Percentiles rank a stretch among this genome's conserved stretches.
phyloP scores from a whole-genome alignment of 2,113 vertebrate species.

The Corydoras maculifer region DNA sequence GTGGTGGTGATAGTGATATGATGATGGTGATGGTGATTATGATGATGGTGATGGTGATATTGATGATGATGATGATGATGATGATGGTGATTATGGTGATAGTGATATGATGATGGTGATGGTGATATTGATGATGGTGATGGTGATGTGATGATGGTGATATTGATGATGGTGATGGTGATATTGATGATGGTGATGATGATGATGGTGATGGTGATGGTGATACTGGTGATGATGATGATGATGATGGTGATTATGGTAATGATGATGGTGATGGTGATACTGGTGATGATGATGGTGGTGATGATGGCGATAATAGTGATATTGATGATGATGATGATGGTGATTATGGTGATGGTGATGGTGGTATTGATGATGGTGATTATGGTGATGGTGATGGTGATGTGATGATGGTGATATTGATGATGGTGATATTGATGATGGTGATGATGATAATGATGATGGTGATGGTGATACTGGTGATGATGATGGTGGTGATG shows the following conservation, averaged over 20 bases:
- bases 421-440: not conserved
- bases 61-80: too few relatives aligned
- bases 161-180: not conserved
- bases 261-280: not conserved
- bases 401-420: not conserved
- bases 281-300: not conserved
- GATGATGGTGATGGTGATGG: not conserved
- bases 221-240: not conserved
- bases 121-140: too few relatives aligned
- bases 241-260: not conserved
- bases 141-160: not conserved
- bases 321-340: not conserved
- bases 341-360: not conserved
- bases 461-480: not conserved
- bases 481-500: not conserved
- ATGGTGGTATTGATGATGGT: not conserved
- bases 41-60: too few relatives aligned
- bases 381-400: not conserved
- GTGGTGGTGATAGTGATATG: not conserved
- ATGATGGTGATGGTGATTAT: too few relatives aligned
- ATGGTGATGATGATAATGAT: not conserved
- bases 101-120: too few relatives aligned
- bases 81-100: too few relatives aligned
- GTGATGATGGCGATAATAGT: not conserved
- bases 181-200: not conserved